phyloP scores from a whole-genome alignment of 2,888 invertebrate genomes.

The Allygus modestus region DNA sequence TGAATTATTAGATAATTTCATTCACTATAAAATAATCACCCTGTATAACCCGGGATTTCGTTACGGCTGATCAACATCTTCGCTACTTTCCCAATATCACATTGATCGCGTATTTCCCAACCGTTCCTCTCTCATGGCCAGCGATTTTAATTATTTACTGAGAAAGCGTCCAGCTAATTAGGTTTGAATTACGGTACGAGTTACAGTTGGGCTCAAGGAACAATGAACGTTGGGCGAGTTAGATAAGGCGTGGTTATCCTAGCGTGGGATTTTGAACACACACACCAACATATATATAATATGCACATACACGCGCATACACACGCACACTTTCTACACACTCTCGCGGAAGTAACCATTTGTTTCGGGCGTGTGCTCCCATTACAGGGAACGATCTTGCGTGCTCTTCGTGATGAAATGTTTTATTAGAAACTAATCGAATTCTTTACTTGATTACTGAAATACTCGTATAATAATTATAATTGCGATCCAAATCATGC shows the following conservation, averaged over 20 bases:
- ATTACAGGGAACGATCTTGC: not conserved
- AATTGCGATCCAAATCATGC: no score
- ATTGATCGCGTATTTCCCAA: not conserved
- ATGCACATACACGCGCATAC: not conserved
- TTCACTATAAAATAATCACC: no score
- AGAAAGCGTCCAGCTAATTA: constrained; percentile 25
- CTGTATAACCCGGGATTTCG: not conserved
- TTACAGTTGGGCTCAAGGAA: not conserved
- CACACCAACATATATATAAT: not conserved
- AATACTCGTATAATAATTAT: no score
- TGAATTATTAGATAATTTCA: no score
- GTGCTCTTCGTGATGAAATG: not conserved
- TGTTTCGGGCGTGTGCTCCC: not conserved
- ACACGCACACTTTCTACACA: constrained; percentile 24
- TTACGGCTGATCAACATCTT: not conserved
- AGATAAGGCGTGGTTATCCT: constrained; percentile 35
- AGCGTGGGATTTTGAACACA: not conserved
- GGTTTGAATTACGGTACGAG: not conserved
- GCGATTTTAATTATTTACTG: constrained; percentile 19
- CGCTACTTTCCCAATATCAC: not conserved
- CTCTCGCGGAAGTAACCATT: constrained; percentile 6
- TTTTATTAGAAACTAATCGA: not conserved
- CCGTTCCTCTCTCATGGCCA: not conserved
- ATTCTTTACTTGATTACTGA: no score
- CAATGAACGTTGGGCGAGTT: constrained; percentile 6